These are phyloP conservation scores for Pterocles gutturalis DNA, from an alignment of 2,113 vertebrate species.

Conservation along the genomic window DNA sequence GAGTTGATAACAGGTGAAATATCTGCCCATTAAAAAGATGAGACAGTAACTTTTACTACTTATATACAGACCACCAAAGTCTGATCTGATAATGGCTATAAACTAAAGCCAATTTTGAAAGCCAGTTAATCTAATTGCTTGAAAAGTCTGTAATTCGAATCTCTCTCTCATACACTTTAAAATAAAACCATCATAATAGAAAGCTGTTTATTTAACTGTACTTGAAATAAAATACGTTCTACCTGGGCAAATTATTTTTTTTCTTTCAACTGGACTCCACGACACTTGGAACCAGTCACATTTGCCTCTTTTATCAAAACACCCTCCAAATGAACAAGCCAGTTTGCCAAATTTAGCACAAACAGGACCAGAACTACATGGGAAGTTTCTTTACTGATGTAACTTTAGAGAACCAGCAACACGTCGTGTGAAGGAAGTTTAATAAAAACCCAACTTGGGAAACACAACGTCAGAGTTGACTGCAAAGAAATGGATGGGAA, in stretches of 20 bases:
- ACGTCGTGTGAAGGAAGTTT: background rate
- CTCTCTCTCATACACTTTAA: background rate
- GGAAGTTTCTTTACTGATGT: background rate
- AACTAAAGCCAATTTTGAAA: background rate
- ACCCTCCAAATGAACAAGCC: background rate
- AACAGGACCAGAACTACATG: rapidly evolving
- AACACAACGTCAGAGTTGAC: rapidly evolving
- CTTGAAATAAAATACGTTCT: background rate
- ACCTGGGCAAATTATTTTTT: rapidly evolving
- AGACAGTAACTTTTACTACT: background rate
- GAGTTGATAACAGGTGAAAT: background rate
- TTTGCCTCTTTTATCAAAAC: background rate
- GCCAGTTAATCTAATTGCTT: background rate
- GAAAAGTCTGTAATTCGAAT: background rate
- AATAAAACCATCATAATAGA: background rate
- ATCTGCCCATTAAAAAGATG: background rate
- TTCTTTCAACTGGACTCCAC: background rate
- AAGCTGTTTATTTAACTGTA: background rate
- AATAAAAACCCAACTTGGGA: background rate
- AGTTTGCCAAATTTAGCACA: background rate
- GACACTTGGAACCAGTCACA: background rate
- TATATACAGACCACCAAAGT: background rate
- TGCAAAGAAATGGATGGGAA: rapidly evolving
- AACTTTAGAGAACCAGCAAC: background rate
- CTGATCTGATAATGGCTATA: background rate